A percentile compares a stretch with the other conserved stretches of the same genome.
Evolutionary conservation across 2,888 invertebrate species (phyloP).

Genomic region (Synanthedon tipuliformis): DNA sequence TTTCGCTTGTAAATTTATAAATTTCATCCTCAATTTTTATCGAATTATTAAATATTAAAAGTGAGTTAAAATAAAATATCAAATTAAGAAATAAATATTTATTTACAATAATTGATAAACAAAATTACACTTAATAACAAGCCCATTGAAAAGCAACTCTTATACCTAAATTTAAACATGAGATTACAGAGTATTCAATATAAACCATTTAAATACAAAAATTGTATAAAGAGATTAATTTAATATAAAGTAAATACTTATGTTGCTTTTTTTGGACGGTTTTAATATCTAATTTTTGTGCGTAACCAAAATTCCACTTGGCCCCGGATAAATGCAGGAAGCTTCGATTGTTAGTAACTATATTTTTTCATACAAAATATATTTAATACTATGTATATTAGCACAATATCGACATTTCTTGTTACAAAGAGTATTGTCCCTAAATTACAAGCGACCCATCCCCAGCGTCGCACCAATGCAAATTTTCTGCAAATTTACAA

Average conservation of each 20-base stretch:
- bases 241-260: neutral
- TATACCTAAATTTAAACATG: neutral
- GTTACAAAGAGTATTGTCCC: too few species aligned
- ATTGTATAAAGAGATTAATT: conserved; percentile 1
- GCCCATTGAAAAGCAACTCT: neutral
- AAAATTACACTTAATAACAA: neutral
- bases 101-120: neutral
- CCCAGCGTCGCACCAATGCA: too few species aligned
- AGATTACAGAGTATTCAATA: neutral
- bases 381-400: too few species aligned
- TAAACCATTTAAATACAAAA: neutral
- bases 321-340: conserved; percentile 1
- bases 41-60: conserved; percentile 1
- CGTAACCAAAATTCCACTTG: neutral
- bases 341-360: neutral
- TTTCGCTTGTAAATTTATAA: too few species aligned
- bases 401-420: too few species aligned
- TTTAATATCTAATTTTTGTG: neutral
- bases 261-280: neutral
- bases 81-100: neutral
- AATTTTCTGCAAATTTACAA: too few species aligned
- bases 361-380: too few species aligned
- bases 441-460: too few species aligned
- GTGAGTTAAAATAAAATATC: conserved; percentile 1
- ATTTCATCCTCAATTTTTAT: neutral